phyloP scores from a whole-genome alignment of 2,797 vertebrate species.

The Botia almorhae region DNA sequence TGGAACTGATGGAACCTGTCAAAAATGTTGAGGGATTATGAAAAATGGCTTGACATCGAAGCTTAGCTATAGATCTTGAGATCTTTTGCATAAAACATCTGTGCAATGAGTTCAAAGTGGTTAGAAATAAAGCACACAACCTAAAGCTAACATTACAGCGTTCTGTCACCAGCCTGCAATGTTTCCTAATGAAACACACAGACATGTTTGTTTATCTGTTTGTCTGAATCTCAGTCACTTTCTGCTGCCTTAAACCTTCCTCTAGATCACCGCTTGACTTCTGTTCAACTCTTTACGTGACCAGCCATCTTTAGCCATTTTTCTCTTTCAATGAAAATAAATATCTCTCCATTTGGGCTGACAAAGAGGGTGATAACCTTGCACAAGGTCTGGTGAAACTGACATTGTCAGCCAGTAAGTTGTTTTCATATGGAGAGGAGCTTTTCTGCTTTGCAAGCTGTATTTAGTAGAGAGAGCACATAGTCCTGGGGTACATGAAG shows the following conservation, averaged over 20 bases:
- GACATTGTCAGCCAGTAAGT: slow-evolving; percentile 38
- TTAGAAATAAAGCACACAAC: not conserved
- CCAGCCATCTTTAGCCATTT: slow-evolving; percentile 28
- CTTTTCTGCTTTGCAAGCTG: slow-evolving; percentile 45
- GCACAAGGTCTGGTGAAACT: slow-evolving; percentile 40
- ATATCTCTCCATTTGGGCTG: slow-evolving; percentile 29
- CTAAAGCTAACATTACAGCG: too few species aligned
- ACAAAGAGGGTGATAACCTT: slow-evolving; percentile 38
- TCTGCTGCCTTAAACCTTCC: not conserved
- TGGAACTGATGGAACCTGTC: slow-evolving; percentile 6
- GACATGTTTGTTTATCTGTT: not conserved
- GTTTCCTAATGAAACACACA: not conserved
- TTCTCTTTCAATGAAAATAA: slow-evolving; percentile 14
- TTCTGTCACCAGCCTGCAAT: too few species aligned
- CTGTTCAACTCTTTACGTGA: slow-evolving; percentile 3
- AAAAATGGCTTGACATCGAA: not conserved
- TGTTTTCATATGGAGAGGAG: slow-evolving; percentile 23
- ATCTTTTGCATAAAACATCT: not conserved
- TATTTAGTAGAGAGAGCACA: slow-evolving; percentile 14
- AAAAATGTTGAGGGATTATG: not conserved
- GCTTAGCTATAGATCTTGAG: not conserved
- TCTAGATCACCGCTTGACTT: slow-evolving; percentile 10
- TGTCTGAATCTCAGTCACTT: not conserved
- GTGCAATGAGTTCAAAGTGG: not conserved
- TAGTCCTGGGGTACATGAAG: slow-evolving; percentile 31